phyloP scores from a whole-genome alignment of 2,797 vertebrate species.

The Orientallactaga sibirica region DNA sequence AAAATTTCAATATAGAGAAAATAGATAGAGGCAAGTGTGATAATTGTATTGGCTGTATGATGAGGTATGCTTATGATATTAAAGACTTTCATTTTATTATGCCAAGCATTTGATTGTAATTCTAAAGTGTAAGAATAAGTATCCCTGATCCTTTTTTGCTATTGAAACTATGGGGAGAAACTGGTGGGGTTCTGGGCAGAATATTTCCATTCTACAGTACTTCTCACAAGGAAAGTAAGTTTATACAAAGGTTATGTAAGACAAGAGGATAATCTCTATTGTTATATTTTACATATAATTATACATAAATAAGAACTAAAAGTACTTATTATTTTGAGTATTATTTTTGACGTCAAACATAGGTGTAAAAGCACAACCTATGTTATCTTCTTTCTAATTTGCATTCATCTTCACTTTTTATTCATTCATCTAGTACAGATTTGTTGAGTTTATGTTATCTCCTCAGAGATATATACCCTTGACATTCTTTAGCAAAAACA shows the following conservation, averaged over 20 bases:
- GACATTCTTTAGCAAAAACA: no score
- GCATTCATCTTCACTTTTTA: no score
- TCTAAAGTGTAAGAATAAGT: background rate
- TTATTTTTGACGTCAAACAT: no score
- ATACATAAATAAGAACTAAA: background rate
- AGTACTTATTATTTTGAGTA: no score
- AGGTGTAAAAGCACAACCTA: no score
- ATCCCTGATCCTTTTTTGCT: background rate
- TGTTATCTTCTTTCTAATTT: no score
- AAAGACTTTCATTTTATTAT: constrained; percentile 35
- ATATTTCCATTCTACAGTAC: background rate
- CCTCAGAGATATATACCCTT: no score
- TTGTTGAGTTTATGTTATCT: no score
- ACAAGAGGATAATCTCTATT: background rate
- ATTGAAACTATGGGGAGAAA: constrained; percentile 9
- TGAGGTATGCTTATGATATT: background rate
- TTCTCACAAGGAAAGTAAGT: background rate
- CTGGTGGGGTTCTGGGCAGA: background rate
- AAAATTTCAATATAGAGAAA: background rate
- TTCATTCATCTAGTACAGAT: no score
- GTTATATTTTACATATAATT: background rate
- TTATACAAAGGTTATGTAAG: background rate
- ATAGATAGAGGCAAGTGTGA: background rate
- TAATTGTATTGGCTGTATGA: background rate
- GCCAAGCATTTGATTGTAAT: constrained; percentile 8